Conservation (phyloP, 2,888 invertebrate species). For the Ecliptopera silaceata region DNA sequence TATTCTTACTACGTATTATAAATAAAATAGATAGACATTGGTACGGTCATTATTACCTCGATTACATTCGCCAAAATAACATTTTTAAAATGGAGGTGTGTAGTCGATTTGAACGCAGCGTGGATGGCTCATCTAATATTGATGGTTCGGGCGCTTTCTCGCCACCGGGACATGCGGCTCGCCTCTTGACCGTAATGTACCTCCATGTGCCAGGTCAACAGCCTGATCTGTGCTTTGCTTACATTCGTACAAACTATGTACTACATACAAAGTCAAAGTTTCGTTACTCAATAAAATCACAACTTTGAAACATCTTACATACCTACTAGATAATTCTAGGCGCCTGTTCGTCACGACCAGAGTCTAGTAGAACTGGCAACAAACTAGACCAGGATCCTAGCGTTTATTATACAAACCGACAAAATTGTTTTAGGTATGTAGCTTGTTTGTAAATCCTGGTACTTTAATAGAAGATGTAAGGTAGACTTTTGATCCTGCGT, state of each 20-base stretch:
- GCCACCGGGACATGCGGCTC: conserved; percentile 43
- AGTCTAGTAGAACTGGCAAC: too few species aligned
- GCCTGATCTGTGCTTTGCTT: conserved; percentile 18
- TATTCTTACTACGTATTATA: conserved; percentile 5
- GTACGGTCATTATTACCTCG: conserved; percentile 30
- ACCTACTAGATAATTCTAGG: too few species aligned
- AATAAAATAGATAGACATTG: conserved; percentile 9
- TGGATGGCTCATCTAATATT: conserved; percentile 60
- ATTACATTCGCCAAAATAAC: conserved; percentile 32
- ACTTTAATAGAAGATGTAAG: too few species aligned
- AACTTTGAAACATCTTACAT: too few species aligned
- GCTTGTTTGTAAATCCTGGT: too few species aligned
- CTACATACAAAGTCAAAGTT: too few species aligned
- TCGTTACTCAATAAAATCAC: too few species aligned
- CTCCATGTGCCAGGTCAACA: conserved; percentile 32
- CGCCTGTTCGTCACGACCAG: too few species aligned
- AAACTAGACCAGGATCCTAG: too few species aligned
- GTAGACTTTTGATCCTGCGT: too few species aligned
- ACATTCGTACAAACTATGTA: conserved; percentile 3
- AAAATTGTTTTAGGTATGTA: too few species aligned
- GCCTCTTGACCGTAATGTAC: conserved; percentile 40
- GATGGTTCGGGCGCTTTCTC: conserved; percentile 44
- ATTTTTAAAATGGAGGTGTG: conserved; percentile 38
- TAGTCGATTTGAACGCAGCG: conserved; percentile 39
- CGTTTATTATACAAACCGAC: too few species aligned